A percentile compares a stretch with the other conserved stretches of the same genome.
phyloP scores from a whole-genome alignment of 2,888 invertebrate genomes.

The Eristalis arbustorum region DNA sequence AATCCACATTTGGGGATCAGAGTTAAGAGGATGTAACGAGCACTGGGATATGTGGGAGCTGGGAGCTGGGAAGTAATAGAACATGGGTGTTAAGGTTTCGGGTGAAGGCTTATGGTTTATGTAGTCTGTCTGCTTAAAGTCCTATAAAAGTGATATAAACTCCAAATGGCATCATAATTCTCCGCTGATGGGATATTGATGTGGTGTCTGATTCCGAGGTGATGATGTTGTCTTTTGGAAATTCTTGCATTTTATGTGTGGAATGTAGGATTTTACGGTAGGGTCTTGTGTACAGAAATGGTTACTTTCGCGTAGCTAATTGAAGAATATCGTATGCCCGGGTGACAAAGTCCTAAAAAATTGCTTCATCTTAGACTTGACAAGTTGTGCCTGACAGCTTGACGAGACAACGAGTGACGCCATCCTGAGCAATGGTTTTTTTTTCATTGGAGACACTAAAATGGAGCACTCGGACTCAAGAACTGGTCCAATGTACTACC shows the following conservation, averaged over 20 bases:
- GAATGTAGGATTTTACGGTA: not conserved
- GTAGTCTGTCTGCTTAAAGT: conserved; percentile 34
- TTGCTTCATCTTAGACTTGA: too few relatives aligned
- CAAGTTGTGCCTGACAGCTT: too few relatives aligned
- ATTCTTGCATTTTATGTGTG: not conserved
- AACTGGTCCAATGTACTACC: too few relatives aligned
- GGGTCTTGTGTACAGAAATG: too few relatives aligned
- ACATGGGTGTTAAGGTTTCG: conserved; percentile 5
- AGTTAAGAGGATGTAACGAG: conserved; percentile 32
- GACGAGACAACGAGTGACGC: too few relatives aligned
- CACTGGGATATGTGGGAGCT: not conserved
- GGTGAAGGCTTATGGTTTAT: conserved; percentile 36
- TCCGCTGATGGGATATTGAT: conserved; percentile 53
- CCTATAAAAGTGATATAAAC: conserved; percentile 36
- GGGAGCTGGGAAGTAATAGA: too few relatives aligned
- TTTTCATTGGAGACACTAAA: too few relatives aligned
- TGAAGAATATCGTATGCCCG: too few relatives aligned
- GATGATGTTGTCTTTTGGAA: not conserved
- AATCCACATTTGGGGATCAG: conserved; percentile 33
- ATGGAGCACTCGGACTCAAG: too few relatives aligned
- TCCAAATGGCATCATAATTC: conserved; percentile 52
- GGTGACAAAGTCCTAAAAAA: too few relatives aligned
- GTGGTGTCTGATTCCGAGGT: conserved; percentile 25
- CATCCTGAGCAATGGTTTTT: too few relatives aligned
- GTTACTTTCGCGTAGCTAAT: too few relatives aligned